Evolutionary conservation across 2,113 vertebrate genomes (phyloP).

Genomic region (Silurus meridionalis): DNA sequence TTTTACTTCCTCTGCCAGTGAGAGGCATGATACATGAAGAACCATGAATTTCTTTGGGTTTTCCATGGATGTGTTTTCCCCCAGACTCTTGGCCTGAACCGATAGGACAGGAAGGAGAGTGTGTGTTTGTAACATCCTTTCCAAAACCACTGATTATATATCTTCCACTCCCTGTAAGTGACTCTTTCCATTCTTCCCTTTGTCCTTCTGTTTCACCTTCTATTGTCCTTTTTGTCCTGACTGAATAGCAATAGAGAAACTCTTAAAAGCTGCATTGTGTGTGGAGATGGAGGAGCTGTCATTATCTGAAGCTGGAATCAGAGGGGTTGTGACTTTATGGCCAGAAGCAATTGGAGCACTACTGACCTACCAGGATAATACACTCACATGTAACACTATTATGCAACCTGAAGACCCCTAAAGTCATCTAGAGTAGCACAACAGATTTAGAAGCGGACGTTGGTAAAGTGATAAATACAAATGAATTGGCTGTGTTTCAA

Average conservation of each 20-base stretch:
- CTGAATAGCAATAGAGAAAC: constrained; percentile 18
- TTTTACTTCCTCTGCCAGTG: neutral
- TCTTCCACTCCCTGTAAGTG: constrained; percentile 18
- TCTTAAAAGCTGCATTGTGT: constrained; percentile 27
- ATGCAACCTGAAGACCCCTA: constrained; percentile 23
- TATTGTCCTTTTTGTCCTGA: constrained; percentile 31
- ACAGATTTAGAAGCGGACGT: neutral
- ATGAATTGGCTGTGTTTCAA: constrained; percentile 14
- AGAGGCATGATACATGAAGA: neutral
- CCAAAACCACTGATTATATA: constrained; percentile 36
- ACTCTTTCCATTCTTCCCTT: constrained; percentile 4
- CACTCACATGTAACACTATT: neutral
- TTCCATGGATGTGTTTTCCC: neutral
- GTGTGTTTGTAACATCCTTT: constrained; percentile 27
- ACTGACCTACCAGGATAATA: neutral
- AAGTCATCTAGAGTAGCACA: neutral
- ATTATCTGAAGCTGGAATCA: constrained; percentile 24
- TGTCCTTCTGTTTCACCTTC: neutral
- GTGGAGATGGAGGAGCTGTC: neutral
- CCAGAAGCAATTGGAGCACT: constrained; percentile 6
- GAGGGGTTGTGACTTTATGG: constrained; percentile 35
- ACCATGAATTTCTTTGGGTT: neutral
- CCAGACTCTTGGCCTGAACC: neutral
- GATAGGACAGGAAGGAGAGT: neutral
- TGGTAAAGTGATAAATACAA: constrained; percentile 26